Evolutionary conservation across 2,797 vertebrate species (phyloP).

Genomic region (Alfaro cultratus): DNA sequence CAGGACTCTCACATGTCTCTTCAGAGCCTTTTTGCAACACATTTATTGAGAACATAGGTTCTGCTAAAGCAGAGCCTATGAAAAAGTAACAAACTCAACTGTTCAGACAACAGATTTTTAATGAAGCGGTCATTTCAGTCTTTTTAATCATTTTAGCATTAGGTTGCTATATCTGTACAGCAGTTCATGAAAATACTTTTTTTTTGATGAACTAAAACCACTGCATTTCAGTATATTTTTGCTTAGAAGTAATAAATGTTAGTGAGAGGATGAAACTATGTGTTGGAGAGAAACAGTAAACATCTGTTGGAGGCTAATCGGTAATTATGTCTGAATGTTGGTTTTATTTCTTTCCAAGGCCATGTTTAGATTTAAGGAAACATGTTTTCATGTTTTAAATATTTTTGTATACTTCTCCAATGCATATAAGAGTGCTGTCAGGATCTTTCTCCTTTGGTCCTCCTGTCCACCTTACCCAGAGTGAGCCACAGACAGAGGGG

Average conservation of each 20-base stretch:
- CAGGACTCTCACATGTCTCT: background rate
- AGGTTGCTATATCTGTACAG: background rate
- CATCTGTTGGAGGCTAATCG: background rate
- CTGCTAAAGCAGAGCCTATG: background rate
- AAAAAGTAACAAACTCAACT: background rate
- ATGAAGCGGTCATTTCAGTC: background rate
- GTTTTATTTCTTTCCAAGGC: background rate
- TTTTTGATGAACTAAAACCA: too few species aligned
- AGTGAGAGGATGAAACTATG: background rate
- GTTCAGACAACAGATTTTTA: background rate
- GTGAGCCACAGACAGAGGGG: conserved; percentile 62
- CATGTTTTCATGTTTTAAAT: background rate
- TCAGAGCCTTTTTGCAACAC: background rate
- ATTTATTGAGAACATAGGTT: background rate
- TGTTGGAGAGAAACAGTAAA: background rate
- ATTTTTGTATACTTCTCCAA: background rate
- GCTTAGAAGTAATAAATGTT: too few species aligned
- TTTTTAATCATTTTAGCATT: too few species aligned
- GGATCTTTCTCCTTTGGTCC: conserved; percentile 16
- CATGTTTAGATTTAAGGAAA: background rate
- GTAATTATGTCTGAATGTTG: background rate
- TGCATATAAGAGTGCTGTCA: conserved; percentile 29
- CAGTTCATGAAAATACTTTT: background rate
- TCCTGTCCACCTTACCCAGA: conserved; percentile 50
- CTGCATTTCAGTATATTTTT: too few species aligned